These are phyloP conservation scores for Stomatorhinus walkeri DNA, from an alignment of 2,797 vertebrate genomes.

Conservation along the genomic window DNA sequence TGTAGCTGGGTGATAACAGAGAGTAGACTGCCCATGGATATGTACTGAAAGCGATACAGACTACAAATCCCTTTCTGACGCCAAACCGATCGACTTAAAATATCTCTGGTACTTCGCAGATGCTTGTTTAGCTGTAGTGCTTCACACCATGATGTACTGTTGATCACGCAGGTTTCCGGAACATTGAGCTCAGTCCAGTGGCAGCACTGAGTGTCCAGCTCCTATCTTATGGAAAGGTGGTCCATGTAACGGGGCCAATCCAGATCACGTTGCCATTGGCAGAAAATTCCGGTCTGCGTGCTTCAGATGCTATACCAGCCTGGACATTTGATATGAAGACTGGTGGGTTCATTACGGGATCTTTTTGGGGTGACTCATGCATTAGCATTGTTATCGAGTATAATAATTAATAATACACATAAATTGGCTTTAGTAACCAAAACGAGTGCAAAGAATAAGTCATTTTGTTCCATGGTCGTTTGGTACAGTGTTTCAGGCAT, in stretches of 20 bases:
- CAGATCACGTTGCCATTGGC: slow-evolving; percentile 69
- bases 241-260: slow-evolving; percentile 67
- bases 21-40: neutral
- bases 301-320: slow-evolving; percentile 65
- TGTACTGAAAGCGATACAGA: neutral
- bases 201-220: slow-evolving; percentile 71
- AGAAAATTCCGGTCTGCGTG: slow-evolving; percentile 46
- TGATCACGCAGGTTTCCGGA: slow-evolving; percentile 61
- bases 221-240: slow-evolving; percentile 60
- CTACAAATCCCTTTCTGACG: neutral
- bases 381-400: neutral
- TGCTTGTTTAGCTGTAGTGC: neutral
- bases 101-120: neutral
- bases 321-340: slow-evolving; percentile 77
- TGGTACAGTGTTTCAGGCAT: neutral
- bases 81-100: neutral
- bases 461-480: neutral
- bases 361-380: neutral
- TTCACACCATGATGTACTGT: neutral
- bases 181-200: slow-evolving; percentile 67
- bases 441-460: neutral
- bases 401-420: neutral
- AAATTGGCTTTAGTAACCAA: neutral
- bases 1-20: neutral
- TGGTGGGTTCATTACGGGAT: slow-evolving; percentile 55